These are phyloP conservation scores for Cantharis flavilabris DNA, from an alignment of 2,888 invertebrate genomes.

Conservation along the genomic window DNA sequence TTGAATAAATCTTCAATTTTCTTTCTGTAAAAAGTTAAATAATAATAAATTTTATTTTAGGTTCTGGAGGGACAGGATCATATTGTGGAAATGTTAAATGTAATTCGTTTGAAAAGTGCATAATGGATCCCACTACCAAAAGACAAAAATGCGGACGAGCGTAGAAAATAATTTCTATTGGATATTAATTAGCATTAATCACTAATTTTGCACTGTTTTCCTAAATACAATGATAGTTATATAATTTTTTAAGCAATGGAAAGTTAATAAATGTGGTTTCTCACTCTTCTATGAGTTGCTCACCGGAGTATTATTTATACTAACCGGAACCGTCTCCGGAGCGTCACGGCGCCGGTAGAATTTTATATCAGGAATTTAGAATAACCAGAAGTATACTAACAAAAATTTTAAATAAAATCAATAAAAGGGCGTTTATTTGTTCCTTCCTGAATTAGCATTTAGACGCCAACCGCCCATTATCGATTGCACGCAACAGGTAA, in stretches of 20 bases:
- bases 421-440: neutral
- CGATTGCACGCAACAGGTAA: neutral
- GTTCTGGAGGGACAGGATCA: constrained; percentile 59
- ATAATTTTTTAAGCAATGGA: neutral
- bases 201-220: neutral
- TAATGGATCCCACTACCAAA: constrained; percentile 66
- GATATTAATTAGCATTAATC: neutral
- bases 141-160: constrained; percentile 68
- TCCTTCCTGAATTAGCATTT: neutral
- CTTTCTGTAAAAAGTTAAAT: too few relatives aligned
- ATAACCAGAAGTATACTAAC: neutral
- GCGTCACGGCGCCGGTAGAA: constrained; percentile 31
- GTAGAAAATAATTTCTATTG: constrained; percentile 41
- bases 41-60: constrained; percentile 27
- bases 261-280: neutral
- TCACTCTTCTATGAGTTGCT: neutral
- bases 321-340: constrained; percentile 19
- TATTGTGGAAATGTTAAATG: constrained; percentile 76
- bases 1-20: too few relatives aligned
- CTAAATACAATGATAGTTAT: neutral
- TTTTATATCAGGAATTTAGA: constrained; percentile 23
- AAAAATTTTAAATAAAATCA: neutral
- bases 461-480: neutral
- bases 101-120: constrained; percentile 69
- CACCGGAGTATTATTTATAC: neutral